phyloP scores from a whole-genome alignment of 2,797 vertebrate genomes.

The Danio jaintianensis region DNA sequence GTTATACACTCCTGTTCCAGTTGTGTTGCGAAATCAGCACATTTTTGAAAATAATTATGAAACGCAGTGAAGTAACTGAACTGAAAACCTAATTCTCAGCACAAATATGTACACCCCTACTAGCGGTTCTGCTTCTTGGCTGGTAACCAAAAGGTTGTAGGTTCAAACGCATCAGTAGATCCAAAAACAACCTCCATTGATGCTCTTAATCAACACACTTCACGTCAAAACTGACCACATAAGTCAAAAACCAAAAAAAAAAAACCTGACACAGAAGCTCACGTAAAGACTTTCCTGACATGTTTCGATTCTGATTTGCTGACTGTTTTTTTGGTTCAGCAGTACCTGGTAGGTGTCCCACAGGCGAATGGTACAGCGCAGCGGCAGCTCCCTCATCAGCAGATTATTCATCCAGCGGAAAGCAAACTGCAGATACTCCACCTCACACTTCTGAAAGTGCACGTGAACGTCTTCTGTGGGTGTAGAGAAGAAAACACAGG shows the following conservation, averaged over 20 bases:
- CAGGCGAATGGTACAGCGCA: slow-evolving; percentile 95
- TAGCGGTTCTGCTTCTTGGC: not conserved
- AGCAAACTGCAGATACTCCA: slow-evolving; percentile 97
- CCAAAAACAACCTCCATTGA: not conserved
- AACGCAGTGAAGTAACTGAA: not conserved
- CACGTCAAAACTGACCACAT: not conserved
- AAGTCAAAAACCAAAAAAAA: not conserved
- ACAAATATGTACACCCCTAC: not conserved
- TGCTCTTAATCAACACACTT: not conserved
- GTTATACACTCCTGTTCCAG: not conserved
- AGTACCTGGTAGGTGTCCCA: slow-evolving; percentile 99
- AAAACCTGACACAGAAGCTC: not conserved
- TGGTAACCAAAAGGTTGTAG: not conserved
- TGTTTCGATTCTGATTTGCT: not conserved
- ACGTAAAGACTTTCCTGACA: not conserved
- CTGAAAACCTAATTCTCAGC: not conserved
- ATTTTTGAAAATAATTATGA: not conserved
- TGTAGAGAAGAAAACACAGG: slow-evolving; percentile 5
- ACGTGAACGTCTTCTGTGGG: slow-evolving; percentile 90
- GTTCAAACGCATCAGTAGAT: not conserved
- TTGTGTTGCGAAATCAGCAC: not conserved
- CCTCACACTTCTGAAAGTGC: slow-evolving; percentile 93
- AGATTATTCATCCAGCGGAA: slow-evolving; percentile 99
- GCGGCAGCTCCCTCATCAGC: slow-evolving; percentile 95
- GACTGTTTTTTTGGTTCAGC: not conserved